Conservation (phyloP, 2,797 vertebrate species). For the Atherinosoma microstoma region DNA sequence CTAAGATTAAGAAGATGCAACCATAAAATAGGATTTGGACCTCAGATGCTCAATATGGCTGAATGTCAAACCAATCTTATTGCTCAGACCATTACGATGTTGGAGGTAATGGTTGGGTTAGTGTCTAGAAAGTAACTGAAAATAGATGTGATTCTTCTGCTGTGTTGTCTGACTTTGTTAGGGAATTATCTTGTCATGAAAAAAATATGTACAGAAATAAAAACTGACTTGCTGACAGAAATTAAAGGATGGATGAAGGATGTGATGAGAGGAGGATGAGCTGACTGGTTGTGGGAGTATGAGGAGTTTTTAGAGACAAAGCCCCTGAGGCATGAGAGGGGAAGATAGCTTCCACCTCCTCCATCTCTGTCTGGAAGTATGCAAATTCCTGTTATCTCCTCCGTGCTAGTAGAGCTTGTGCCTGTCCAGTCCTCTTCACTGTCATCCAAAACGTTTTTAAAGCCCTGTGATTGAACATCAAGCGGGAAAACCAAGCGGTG, state of each 20-base stretch:
- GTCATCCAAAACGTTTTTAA: slow-evolving; percentile 6
- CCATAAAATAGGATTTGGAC: slow-evolving; percentile 28
- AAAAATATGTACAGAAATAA: slow-evolving; percentile 20
- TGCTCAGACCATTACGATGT: slow-evolving; percentile 15
- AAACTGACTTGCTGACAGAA: slow-evolving; percentile 34
- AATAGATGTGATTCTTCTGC: slow-evolving; percentile 3
- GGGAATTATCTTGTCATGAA: slow-evolving; percentile 20
- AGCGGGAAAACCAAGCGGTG: slow-evolving; percentile 33
- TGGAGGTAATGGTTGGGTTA: slow-evolving; percentile 18
- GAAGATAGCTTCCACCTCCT: slow-evolving; percentile 66
- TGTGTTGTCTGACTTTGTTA: slow-evolving; percentile 2
- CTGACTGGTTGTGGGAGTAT: slow-evolving; percentile 47
- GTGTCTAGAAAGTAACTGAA: slow-evolving; percentile 23
- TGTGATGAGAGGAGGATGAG: slow-evolving; percentile 24
- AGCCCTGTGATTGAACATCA: slow-evolving; percentile 30
- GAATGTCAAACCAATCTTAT: slow-evolving; percentile 6
- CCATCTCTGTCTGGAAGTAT: slow-evolving; percentile 65
- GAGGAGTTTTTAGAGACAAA: slow-evolving; percentile 57
- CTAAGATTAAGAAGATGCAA: slow-evolving; percentile 4
- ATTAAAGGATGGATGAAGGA: slow-evolving; percentile 18
- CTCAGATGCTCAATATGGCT: slow-evolving; percentile 36
- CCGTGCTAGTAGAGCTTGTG: slow-evolving; percentile 6
- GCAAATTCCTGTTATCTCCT: slow-evolving; percentile 65
- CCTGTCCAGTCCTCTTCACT: slow-evolving; percentile 24
- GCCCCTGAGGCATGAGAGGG: slow-evolving; percentile 58